These are phyloP conservation scores for Sinocyclocheilus rhinocerous DNA, from an alignment of 2,113 vertebrate genomes.

Conservation along the genomic window DNA sequence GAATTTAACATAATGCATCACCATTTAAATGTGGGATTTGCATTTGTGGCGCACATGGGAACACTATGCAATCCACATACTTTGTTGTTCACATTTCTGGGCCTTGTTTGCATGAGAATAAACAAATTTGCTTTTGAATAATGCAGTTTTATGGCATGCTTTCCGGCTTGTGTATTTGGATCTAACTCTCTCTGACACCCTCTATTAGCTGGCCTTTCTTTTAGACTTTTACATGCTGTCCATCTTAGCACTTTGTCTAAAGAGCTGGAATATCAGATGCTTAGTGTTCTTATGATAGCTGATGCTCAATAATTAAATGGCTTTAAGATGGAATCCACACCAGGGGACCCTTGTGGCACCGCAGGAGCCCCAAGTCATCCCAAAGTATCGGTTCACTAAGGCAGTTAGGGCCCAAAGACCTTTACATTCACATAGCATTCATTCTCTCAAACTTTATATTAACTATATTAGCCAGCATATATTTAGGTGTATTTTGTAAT, in stretches of 20 bases:
- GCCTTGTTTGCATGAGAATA: conserved; percentile 53
- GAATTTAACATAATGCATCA: background rate
- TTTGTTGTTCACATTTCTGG: conserved; percentile 35
- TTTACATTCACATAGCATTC: background rate
- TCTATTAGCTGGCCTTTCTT: background rate
- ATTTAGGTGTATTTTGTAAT: background rate
- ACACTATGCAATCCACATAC: background rate
- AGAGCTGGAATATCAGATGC: conserved; percentile 63
- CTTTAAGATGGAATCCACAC: conserved; percentile 67
- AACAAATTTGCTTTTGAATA: conserved; percentile 36
- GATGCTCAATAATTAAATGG: conserved; percentile 71
- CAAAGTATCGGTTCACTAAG: conserved; percentile 49
- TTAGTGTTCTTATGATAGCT: conserved; percentile 57
- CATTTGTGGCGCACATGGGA: conserved; percentile 18
- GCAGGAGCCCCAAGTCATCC: conserved; percentile 55
- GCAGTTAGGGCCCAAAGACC: conserved; percentile 32
- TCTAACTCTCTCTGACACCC: conserved; percentile 12
- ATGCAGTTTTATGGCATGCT: conserved; percentile 23
- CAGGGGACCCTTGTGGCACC: conserved; percentile 59
- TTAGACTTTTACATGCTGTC: conserved; percentile 16
- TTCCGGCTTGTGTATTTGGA: background rate
- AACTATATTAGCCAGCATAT: background rate
- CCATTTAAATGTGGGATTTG: conserved; percentile 27
- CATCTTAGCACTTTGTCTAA: conserved; percentile 45
- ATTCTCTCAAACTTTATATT: background rate